phyloP scores from a whole-genome alignment of 2,888 invertebrate species.

The Griposia aprilina region DNA sequence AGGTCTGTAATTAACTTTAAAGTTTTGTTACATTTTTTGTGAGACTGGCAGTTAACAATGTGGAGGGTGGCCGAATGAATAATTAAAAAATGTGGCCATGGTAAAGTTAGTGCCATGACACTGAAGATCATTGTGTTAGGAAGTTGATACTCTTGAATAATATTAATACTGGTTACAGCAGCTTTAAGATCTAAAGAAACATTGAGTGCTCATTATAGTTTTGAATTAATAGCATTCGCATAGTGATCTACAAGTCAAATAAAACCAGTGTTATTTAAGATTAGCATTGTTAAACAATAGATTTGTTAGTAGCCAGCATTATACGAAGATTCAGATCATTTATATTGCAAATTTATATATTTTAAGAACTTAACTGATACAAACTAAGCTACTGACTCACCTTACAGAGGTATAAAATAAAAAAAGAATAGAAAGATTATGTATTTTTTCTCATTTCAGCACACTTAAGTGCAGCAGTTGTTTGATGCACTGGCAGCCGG shows the following conservation, averaged over 20 bases:
- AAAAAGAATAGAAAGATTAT: slow-evolving; percentile 65
- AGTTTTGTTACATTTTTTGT: slow-evolving; percentile 61
- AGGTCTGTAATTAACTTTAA: slow-evolving; percentile 54
- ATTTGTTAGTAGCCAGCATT: slow-evolving; percentile 10
- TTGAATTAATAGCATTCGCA: slow-evolving; percentile 8
- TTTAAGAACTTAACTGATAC: slow-evolving; percentile 5
- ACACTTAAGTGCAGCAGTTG: slow-evolving; percentile 68
- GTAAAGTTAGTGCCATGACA: slow-evolving; percentile 43
- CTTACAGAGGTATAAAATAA: slow-evolving; percentile 64
- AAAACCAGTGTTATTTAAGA: neutral
- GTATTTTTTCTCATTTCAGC: slow-evolving; percentile 69
- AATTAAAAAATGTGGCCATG: slow-evolving; percentile 46
- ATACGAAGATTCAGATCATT: slow-evolving; percentile 29
- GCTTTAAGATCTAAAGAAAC: neutral
- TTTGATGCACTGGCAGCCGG: slow-evolving; percentile 78
- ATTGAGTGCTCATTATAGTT: neutral
- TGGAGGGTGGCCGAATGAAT: slow-evolving; percentile 33
- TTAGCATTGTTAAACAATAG: neutral
- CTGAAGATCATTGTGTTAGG: slow-evolving; percentile 15
- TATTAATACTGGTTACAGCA: slow-evolving; percentile 2
- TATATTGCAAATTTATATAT: slow-evolving; percentile 16
- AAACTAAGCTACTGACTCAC: slow-evolving; percentile 66
- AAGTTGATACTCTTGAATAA: neutral
- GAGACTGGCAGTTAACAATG: slow-evolving; percentile 45
- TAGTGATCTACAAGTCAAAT: slow-evolving; percentile 20